Percentiles rank a stretch among this genome's conserved stretches.
Evolutionary conservation across 2,797 vertebrate genomes (phyloP).

Genomic region (Limnodromus scolopaceus): DNA sequence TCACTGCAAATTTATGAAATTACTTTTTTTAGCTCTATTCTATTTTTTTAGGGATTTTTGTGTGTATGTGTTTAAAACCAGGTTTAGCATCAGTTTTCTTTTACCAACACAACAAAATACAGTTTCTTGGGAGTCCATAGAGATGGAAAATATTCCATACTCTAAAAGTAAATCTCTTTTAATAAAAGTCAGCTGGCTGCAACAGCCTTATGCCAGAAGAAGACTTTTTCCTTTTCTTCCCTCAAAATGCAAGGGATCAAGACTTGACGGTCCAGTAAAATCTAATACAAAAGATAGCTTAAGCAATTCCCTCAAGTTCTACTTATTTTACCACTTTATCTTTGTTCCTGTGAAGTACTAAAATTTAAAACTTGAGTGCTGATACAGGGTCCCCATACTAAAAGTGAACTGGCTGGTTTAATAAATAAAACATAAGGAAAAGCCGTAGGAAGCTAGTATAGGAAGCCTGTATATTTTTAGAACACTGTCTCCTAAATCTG

Average conservation of each 20-base stretch:
- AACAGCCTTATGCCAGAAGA: neutral
- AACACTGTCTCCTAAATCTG: neutral
- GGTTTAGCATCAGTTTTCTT: neutral
- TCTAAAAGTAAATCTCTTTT: neutral
- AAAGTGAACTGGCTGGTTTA: neutral
- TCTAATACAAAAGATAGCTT: rapidly evolving
- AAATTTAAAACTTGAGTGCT: neutral
- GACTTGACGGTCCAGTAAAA: neutral
- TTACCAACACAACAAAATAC: neutral
- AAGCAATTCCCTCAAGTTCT: neutral
- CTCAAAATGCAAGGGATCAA: neutral
- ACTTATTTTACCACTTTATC: neutral
- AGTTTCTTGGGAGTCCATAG: neutral
- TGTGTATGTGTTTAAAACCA: neutral
- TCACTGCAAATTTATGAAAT: neutral
- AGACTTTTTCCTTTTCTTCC: neutral
- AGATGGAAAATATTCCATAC: neutral
- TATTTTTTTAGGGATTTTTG: too few relatives aligned
- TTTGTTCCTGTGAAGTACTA: neutral
- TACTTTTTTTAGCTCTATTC: neutral
- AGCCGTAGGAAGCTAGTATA: neutral
- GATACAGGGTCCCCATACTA: neutral
- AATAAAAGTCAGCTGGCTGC: neutral
- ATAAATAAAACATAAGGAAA: neutral
- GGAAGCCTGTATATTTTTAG: neutral